Evolutionary conservation across 2,113 vertebrate genomes (phyloP).

Genomic region (Ibidorhyncha struthersii): DNA sequence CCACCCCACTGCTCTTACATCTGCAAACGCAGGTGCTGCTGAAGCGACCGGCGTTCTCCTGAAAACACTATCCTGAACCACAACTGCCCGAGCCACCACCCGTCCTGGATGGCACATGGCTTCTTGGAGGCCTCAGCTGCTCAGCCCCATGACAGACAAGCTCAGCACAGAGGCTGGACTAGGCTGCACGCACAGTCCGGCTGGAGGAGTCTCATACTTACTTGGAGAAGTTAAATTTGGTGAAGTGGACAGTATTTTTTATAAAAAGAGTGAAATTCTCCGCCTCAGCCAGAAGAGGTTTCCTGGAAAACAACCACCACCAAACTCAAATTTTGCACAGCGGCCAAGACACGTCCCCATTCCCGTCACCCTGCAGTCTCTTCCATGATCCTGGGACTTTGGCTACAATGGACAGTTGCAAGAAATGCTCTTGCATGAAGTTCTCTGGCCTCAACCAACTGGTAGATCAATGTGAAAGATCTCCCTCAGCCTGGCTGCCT

Average conservation of each 20-base stretch:
- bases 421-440: background rate
- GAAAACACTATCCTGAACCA: background rate
- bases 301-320: constrained; percentile 59
- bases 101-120: rapidly evolving
- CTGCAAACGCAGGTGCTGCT: background rate
- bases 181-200: rapidly evolving
- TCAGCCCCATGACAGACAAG: background rate
- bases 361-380: background rate
- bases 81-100: background rate
- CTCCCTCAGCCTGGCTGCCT: background rate
- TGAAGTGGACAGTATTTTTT: constrained; percentile 77
- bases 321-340: background rate
- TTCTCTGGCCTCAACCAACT: background rate
- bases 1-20: background rate
- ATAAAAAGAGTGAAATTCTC: constrained; percentile 79
- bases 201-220: constrained; percentile 9
- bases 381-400: background rate
- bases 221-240: constrained; percentile 78
- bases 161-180: background rate
- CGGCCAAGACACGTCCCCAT: rapidly evolving
- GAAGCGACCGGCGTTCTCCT: rapidly evolving
- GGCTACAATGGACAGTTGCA: background rate
- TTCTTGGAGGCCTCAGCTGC: rapidly evolving
- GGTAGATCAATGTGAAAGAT: background rate
- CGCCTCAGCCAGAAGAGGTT: constrained; percentile 62